Evolutionary conservation across 2,797 vertebrate genomes (phyloP), one percentile per base, ranked within the genome.

Genomic region (Poliocrania exsul): DNA sequence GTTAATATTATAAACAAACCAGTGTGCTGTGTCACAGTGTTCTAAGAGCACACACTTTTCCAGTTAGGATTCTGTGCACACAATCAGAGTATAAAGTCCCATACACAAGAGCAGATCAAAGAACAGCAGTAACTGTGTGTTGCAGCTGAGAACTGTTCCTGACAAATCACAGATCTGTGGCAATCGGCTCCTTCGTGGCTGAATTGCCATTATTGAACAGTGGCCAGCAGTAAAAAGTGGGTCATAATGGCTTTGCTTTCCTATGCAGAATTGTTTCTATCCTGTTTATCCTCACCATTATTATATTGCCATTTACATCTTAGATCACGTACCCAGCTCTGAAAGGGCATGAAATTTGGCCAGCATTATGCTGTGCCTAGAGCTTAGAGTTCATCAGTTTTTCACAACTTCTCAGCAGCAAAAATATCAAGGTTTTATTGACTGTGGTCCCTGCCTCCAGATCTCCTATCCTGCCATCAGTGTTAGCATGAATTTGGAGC

Each of bases 141-240:
- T 96, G 94, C 92, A 74, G 11, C 61, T 86, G 93, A 85, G 86
- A 96, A 85, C 94, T 96, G 86, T 96, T 97, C 95, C 88, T 96
- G 96, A 96, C 77, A 92, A 79, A 83, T 90, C 49, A 12, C 96
- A 96, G 90, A 91, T 92, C 92, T 75, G 7, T 11, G 70, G 92
- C 91, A 88, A 58, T 83, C 82, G 93, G 88, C 74, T 93, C 83
- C 58, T 93, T 95, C 5, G 0, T 92, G 88, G 69, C 92, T 94
- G 79, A 92, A 37, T 61, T 94, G 86, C 89, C 81, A 74, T 88
- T 95, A 81, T 78, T 96, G 95, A 96, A 46, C 81, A 79, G 88
- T 92, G 88, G 87, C 96, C 95, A 96, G 6, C 79, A 88, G 74
- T 86, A 90, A 92, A 84, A 95, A 88, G 67, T 50, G 54, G 83